A percentile compares a stretch with the other conserved stretches of the same genome.
phyloP scores from a whole-genome alignment of 2,113 vertebrate genomes.

The Setophaga kirtlandii region DNA sequence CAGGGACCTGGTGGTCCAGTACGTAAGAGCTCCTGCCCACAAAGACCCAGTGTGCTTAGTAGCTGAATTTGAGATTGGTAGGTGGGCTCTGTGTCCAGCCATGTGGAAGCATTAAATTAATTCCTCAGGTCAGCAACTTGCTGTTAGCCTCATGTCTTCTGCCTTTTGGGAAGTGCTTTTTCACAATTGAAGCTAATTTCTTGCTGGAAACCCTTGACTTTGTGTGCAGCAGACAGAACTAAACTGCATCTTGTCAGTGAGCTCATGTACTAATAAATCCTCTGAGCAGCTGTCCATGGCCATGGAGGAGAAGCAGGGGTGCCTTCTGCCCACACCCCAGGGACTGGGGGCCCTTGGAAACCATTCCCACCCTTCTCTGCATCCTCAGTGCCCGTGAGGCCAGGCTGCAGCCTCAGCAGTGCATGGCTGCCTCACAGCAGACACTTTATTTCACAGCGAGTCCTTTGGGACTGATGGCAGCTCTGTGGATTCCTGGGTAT shows the following conservation, averaged over 20 bases:
- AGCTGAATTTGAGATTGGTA: neutral
- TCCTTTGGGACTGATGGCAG: neutral
- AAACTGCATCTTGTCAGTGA: neutral
- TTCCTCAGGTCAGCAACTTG: neutral
- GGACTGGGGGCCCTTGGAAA: neutral
- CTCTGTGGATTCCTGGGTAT: neutral
- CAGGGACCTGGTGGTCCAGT: neutral
- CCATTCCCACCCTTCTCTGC: rapidly evolving
- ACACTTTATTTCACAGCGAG: neutral
- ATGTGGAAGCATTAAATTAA: neutral
- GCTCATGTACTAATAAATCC: neutral
- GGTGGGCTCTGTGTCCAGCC: neutral
- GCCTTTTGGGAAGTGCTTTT: neutral
- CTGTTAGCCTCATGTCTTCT: neutral
- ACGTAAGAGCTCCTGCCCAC: neutral
- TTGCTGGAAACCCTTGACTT: neutral
- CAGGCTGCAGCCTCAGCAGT: rapidly evolving
- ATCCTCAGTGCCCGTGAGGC: neutral
- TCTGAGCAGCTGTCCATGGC: neutral
- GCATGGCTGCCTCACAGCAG: neutral
- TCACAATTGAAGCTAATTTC: neutral
- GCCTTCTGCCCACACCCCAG: rapidly evolving
- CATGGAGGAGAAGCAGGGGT: neutral
- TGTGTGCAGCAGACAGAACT: neutral
- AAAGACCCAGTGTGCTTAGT: neutral